These are phyloP conservation scores for Drosophila ironensis DNA, from an alignment of 1,140 invertebrate genomes.

Conservation along the genomic window DNA sequence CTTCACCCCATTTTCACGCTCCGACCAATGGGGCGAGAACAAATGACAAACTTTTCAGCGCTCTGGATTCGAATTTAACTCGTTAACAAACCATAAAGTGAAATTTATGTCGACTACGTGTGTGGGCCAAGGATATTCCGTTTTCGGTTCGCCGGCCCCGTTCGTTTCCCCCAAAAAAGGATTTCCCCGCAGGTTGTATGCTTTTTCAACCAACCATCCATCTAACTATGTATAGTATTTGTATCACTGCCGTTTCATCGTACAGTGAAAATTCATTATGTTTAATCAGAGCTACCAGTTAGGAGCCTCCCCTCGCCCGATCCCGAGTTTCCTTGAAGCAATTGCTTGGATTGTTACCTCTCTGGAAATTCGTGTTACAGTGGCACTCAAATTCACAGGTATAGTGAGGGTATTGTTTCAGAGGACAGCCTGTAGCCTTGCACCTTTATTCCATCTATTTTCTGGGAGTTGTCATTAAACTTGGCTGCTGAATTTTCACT, in stretches of 20 bases:
- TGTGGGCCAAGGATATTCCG: conserved; percentile 45
- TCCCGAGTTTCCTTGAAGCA: too few species aligned
- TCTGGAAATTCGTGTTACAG: too few species aligned
- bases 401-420: too few species aligned
- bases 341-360: too few species aligned
- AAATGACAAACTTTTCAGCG: conserved; percentile 73
- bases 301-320: too few species aligned
- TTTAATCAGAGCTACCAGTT: too few species aligned
- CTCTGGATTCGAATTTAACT: conserved; percentile 77
- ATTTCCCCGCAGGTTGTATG: conserved; percentile 6
- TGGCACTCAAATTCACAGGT: too few species aligned
- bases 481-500: conserved; percentile 66
- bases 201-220: conserved; percentile 16
- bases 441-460: conserved; percentile 47
- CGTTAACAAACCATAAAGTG: conserved; percentile 79
- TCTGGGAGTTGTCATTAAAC: conserved; percentile 63
- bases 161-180: not conserved
- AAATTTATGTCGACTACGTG: conserved; percentile 76
- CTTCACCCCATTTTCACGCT: conserved; percentile 40
- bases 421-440: not conserved
- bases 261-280: not conserved
- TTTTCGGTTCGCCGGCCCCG: not conserved
- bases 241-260: not conserved
- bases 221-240: conserved; percentile 17
- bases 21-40: conserved; percentile 53